Evolutionary conservation across 2,888 invertebrate genomes (phyloP).

Genomic region (Drosophila affinis): DNA sequence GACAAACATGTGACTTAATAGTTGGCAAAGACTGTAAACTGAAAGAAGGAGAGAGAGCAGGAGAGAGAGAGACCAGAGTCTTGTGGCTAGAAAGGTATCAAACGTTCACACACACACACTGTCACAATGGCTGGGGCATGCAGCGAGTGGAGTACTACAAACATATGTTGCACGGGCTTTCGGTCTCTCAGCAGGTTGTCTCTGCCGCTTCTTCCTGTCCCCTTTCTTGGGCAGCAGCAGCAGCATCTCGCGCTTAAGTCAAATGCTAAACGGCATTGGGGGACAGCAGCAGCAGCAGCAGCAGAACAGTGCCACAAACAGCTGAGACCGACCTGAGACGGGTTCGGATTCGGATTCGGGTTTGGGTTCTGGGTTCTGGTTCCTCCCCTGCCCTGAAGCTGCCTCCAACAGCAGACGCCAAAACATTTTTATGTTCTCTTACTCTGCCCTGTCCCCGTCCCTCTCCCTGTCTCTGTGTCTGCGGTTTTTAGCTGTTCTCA

Average conservation of each 20-base stretch:
- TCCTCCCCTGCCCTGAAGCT: slow-evolving; percentile 6
- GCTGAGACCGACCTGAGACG: slow-evolving; percentile 57
- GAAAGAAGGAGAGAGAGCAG: slow-evolving; percentile 8
- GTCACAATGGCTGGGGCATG: not conserved
- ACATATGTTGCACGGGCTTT: slow-evolving; percentile 62
- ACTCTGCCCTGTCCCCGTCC: not conserved
- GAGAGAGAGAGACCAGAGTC: not conserved
- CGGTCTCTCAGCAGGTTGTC: slow-evolving; percentile 73
- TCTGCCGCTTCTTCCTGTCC: slow-evolving; percentile 12
- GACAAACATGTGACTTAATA: slow-evolving; percentile 80
- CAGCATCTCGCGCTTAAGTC: slow-evolving; percentile 62
- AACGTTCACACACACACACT: slow-evolving; percentile 64
- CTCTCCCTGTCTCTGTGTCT: slow-evolving; percentile 24
- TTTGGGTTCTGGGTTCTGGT: no score
- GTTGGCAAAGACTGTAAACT: slow-evolving; percentile 58
- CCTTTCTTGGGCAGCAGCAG: slow-evolving; percentile 22
- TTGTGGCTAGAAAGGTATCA: slow-evolving; percentile 52
- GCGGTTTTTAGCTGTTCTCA: slow-evolving; percentile 40
- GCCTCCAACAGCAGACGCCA: slow-evolving; percentile 38
- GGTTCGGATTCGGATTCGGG: not conserved
- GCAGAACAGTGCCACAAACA: slow-evolving; percentile 49
- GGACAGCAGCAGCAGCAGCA: slow-evolving; percentile 27
- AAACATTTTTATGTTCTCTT: slow-evolving; percentile 27
- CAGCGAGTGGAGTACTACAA: slow-evolving; percentile 33
- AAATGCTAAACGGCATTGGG: slow-evolving; percentile 76